phyloP scores from a whole-genome alignment of 2,113 vertebrate species.

The Mystacornis crossleyi region DNA sequence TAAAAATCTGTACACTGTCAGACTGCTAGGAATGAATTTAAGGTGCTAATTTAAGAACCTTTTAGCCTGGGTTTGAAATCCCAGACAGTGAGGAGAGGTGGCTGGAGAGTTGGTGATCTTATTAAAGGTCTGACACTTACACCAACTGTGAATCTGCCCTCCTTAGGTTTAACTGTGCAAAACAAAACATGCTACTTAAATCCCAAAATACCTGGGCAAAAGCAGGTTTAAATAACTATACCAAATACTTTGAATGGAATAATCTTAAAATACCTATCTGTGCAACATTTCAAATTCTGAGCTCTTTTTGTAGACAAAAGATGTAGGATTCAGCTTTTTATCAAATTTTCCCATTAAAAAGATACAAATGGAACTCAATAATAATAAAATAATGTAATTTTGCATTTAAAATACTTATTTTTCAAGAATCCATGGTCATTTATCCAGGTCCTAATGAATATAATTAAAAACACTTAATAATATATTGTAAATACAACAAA shows the following conservation, averaged over 20 bases:
- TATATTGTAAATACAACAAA: constrained; percentile 49
- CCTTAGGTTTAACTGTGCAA: neutral
- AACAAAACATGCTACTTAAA: neutral
- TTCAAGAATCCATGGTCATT: constrained; percentile 69
- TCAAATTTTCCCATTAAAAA: neutral
- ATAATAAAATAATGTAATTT: neutral
- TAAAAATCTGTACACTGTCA: neutral
- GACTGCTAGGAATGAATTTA: neutral
- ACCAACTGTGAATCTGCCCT: neutral
- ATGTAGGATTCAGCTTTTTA: neutral
- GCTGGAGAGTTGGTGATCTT: neutral
- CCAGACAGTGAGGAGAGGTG: neutral
- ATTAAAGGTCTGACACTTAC: neutral
- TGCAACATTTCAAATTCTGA: neutral
- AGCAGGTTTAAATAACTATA: neutral
- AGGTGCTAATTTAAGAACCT: neutral
- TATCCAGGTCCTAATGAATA: constrained; percentile 71
- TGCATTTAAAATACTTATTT: neutral
- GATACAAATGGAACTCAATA: neutral
- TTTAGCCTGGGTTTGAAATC: neutral
- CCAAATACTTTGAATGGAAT: neutral
- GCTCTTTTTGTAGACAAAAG: neutral
- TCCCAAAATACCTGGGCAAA: neutral
- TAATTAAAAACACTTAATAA: constrained; percentile 61
- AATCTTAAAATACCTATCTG: neutral